Evolutionary conservation across 92 coral and sea anemone species (phyloP).

Genomic region (Porites rus): DNA sequence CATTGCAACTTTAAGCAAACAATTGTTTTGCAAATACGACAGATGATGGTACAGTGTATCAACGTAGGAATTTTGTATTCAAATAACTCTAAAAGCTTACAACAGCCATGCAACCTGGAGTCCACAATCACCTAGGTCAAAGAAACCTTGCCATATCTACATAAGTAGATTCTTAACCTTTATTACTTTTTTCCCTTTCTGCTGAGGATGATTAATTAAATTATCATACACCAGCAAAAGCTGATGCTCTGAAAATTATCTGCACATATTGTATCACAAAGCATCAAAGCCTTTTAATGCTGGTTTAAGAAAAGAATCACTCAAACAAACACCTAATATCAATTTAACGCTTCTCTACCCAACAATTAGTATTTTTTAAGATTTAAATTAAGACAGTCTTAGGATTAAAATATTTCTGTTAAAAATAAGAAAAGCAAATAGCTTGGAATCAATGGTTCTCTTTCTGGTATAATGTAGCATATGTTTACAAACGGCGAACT

Average conservation of each 20-base stretch:
- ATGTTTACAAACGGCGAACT: conserved; percentile 37
- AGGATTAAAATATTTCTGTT: not conserved
- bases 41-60: not conserved
- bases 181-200: not conserved
- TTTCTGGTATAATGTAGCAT: not conserved
- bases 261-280: not conserved
- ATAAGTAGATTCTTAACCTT: not conserved
- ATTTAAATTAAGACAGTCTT: conserved; percentile 14
- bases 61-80: conserved; percentile 44
- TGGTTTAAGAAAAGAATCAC: conserved; percentile 2
- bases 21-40: not conserved
- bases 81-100: conserved; percentile 10
- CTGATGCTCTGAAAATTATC: not conserved
- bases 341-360: conserved; percentile 1
- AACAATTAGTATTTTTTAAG: conserved; percentile 4
- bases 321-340: conserved; percentile 6
- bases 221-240: not conserved
- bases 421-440: conserved; percentile 22
- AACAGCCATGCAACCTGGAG: conserved; percentile 2
- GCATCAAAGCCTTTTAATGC: conserved; percentile 1
- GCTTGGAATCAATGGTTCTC: conserved; percentile 1
- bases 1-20: too few relatives aligned
- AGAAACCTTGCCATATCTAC: not conserved
- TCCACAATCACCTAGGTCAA: conserved; percentile 35
- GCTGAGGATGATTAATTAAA: not conserved